Evolutionary conservation across 2,888 invertebrate species (phyloP).

Genomic region (Ischnura elegans): DNA sequence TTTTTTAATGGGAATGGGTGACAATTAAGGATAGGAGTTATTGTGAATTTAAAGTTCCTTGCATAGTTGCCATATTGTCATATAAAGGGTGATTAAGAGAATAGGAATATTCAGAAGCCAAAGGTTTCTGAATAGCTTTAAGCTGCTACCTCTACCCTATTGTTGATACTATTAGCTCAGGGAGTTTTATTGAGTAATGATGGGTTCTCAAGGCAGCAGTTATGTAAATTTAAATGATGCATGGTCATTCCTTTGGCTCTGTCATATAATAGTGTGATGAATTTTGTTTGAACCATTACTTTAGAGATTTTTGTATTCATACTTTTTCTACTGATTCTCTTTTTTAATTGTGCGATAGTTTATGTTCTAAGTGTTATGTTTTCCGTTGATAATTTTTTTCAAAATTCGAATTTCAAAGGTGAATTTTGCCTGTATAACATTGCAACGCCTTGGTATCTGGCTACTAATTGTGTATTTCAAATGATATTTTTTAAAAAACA

Average conservation of each 20-base stretch:
- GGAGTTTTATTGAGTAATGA: constrained; percentile 3
- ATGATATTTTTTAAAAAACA: constrained; percentile 53
- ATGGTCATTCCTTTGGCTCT: background rate
- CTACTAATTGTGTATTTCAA: constrained; percentile 5
- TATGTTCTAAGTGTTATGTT: constrained; percentile 63
- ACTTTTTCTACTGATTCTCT: constrained; percentile 42
- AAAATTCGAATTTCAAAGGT: constrained; percentile 54
- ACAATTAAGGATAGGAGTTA: constrained; percentile 10
- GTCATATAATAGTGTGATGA: constrained; percentile 40
- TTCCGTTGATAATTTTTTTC: constrained; percentile 41
- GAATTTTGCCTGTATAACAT: constrained; percentile 63
- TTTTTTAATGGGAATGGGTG: constrained; percentile 44
- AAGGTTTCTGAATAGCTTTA: constrained; percentile 41
- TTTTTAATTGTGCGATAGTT: constrained; percentile 44
- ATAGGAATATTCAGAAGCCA: constrained; percentile 38
- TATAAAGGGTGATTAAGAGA: constrained; percentile 33
- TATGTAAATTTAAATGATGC: background rate
- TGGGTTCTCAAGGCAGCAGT: constrained; percentile 20
- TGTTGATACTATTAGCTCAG: constrained; percentile 46
- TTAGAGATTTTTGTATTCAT: constrained; percentile 32
- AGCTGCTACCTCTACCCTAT: constrained; percentile 54
- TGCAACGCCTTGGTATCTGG: constrained; percentile 40
- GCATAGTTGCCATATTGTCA: constrained; percentile 37
- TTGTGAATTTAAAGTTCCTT: constrained; percentile 59
- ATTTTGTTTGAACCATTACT: constrained; percentile 53